A percentile compares a stretch with the other conserved stretches of the same genome.
phyloP scores from a whole-genome alignment of 2,797 vertebrate species.

The Peromyscus nudipes region DNA sequence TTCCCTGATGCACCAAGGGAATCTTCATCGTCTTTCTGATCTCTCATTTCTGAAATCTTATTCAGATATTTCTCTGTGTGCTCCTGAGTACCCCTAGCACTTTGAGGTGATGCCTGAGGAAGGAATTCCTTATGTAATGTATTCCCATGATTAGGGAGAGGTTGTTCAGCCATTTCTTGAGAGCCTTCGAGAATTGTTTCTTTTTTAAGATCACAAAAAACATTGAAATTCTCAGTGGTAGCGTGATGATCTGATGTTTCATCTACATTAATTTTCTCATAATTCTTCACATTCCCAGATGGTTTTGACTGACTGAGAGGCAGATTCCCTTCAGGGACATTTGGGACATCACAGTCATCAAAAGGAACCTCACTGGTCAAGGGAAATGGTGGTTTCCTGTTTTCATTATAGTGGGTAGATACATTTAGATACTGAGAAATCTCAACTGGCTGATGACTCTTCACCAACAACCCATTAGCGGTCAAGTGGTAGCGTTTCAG shows the following conservation, averaged over 20 bases:
- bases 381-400: background rate
- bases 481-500: slow-evolving; percentile 47
- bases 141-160: background rate
- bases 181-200: background rate
- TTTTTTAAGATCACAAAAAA: background rate
- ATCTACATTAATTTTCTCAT: slow-evolving; percentile 88
- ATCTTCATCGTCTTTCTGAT: background rate
- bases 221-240: background rate
- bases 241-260: slow-evolving; percentile 79
- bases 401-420: background rate
- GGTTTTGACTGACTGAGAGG: rapidly evolving
- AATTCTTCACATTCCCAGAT: slow-evolving; percentile 87
- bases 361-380: rapidly evolving
- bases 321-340: background rate
- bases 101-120: background rate
- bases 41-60: background rate
- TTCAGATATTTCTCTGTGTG: background rate
- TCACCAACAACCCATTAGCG: background rate
- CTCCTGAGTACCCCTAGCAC: no score
- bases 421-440: background rate
- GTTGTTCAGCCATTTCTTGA: background rate
- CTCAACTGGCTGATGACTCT: background rate
- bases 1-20: rapidly evolving
- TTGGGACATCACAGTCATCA: background rate
- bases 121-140: background rate